phyloP scores from a whole-genome alignment of 2,113 vertebrate genomes.

The Guaruba guarouba region DNA sequence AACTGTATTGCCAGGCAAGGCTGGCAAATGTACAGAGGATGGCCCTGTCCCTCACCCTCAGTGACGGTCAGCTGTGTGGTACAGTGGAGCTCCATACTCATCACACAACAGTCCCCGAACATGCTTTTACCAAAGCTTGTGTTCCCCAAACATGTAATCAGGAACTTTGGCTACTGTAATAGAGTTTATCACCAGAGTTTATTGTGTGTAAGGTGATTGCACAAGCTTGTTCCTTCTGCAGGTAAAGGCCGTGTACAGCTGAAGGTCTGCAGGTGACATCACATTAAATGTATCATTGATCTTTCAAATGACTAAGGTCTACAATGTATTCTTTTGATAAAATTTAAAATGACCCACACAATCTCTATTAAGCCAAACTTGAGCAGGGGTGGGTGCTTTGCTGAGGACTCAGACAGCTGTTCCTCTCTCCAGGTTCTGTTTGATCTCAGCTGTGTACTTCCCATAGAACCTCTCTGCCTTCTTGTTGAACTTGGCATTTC shows the following conservation, averaged over 20 bases:
- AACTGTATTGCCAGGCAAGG: accelerated
- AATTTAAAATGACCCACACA: accelerated
- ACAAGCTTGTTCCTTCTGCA: not conserved
- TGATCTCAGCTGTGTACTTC: slow-evolving; percentile 96
- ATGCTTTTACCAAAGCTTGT: not conserved
- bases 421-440: slow-evolving; percentile 97
- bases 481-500: slow-evolving; percentile 99
- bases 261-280: accelerated
- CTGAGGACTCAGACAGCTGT: slow-evolving; percentile 81
- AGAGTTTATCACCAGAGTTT: not conserved
- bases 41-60: not conserved
- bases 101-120: not conserved
- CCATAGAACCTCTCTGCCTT: slow-evolving; percentile 98
- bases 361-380: not conserved
- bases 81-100: not conserved
- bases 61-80: not conserved
- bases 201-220: accelerated
- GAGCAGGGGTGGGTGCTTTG: not conserved
- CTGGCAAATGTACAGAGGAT: accelerated
- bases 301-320: not conserved
- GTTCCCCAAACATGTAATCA: not conserved
- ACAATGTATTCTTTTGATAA: accelerated
- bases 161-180: not conserved
- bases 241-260: not conserved
- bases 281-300: accelerated